phyloP scores from a whole-genome alignment of 2,113 vertebrate species.

The Brachypteracias leptosomus region DNA sequence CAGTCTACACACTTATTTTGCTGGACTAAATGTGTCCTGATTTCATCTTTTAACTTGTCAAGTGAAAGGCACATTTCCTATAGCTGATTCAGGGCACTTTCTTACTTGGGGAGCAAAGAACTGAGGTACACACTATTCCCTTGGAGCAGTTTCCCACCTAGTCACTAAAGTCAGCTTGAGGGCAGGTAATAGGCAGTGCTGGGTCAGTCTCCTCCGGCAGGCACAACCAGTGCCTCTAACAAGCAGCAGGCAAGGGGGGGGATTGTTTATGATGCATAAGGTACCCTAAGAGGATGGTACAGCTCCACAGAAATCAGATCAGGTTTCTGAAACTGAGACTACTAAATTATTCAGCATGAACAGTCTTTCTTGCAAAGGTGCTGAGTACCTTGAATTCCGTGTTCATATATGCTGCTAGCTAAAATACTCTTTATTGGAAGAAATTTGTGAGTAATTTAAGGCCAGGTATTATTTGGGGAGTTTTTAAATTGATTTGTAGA shows the following conservation, averaged over 20 bases:
- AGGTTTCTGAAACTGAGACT: neutral
- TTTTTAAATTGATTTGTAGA: neutral
- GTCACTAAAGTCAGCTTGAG: neutral
- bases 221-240: neutral
- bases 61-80: neutral
- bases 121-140: neutral
- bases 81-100: neutral
- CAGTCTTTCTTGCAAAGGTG: neutral
- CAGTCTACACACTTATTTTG: neutral
- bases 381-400: neutral
- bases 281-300: neutral
- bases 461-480: neutral
- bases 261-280: neutral
- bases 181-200: neutral
- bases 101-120: neutral
- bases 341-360: slow-evolving; percentile 14
- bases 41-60: neutral
- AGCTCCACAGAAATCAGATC: neutral
- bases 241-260: neutral
- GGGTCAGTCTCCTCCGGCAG: neutral
- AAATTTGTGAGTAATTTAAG: neutral
- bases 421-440: neutral
- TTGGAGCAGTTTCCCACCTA: neutral
- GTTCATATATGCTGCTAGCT: neutral
- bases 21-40: neutral